Evolutionary conservation across 37 sponge, comb jelly and placozoan genomes (phyloP), one percentile per base, ranked within the genome.

Genomic region (Petrosia ficiformis): DNA sequence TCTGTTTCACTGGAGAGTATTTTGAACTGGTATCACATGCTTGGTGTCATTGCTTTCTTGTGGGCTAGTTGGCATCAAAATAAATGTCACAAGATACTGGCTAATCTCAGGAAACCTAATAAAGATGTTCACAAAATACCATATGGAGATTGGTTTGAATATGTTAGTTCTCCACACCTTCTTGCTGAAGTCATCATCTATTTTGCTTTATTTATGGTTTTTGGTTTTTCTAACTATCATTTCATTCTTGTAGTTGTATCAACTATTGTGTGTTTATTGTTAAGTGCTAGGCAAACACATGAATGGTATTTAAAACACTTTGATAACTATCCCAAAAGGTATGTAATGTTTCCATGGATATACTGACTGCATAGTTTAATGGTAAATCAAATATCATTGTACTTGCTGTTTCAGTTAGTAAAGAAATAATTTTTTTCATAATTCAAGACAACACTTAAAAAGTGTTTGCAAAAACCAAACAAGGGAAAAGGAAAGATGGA

Each of bases 91-190:
- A 8, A 44, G 34, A 94, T 94, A 36, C 54, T 94, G 28, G 95
- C 84, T 4, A 39, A 79, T 2, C 65, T 94, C 30, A 59, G 95
- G 35, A 44, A n/a, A 21, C 29, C 63, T 1, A 11, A 21, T 40
- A 26, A 22, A 37, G 42, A 66, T 4, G 22, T 0, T 21, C 76
- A 87, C 59, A 38, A 52, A 14, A 72, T 90, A 30, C 94, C 94
- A 32, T 16, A 68, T 33, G 94, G 95, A 35, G 95, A 90, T 44
- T 94, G 95, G 95, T 94, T 94, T 65, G 65, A 79, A 16, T 72
- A 78, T 38, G 79, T 87, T 11, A 87, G 91, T 40, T 60, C 77
- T 42, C 94, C 94, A 4, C 95, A 94, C 72, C 83, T 81, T 68
- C 21, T 86, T 2, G 90, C 94, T 0, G 94, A 94, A 74, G 31